phyloP scores from a whole-genome alignment of 1,140 invertebrate species.

The Apis florea region DNA sequence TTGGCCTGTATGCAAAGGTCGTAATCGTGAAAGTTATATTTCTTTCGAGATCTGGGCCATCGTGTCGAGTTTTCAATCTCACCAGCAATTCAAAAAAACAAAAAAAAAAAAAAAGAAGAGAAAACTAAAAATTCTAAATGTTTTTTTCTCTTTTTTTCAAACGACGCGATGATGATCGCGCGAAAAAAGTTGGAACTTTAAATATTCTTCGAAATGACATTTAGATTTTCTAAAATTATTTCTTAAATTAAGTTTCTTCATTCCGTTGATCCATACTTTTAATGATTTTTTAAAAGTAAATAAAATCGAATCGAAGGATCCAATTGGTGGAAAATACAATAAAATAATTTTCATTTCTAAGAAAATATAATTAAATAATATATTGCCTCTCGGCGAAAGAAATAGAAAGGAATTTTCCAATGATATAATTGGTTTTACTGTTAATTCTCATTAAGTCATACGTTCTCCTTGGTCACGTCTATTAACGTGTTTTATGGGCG shows the following conservation, averaged over 20 bases:
- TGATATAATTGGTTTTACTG: background rate
- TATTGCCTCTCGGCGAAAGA: background rate
- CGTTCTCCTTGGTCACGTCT: background rate
- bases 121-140: background rate
- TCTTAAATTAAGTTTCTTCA: too few relatives aligned
- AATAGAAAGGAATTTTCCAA: background rate
- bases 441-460: background rate
- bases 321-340: too few relatives aligned
- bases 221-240: too few relatives aligned
- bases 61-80: constrained; percentile 47
- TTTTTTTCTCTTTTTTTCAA: too few relatives aligned
- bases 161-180: too few relatives aligned
- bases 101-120: background rate
- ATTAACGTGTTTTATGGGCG: constrained; percentile 5
- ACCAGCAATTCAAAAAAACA: constrained; percentile 4
- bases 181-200: background rate
- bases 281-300: too few relatives aligned
- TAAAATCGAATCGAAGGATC: too few relatives aligned
- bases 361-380: background rate
- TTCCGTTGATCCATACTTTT: too few relatives aligned
- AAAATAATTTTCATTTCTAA: too few relatives aligned
- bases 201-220: background rate
- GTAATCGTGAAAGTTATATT: constrained; percentile 63
- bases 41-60: constrained; percentile 49
- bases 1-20: constrained; percentile 33